Conservation (phyloP, 2,797 vertebrate species). For the Liasis olivaceus region DNA sequence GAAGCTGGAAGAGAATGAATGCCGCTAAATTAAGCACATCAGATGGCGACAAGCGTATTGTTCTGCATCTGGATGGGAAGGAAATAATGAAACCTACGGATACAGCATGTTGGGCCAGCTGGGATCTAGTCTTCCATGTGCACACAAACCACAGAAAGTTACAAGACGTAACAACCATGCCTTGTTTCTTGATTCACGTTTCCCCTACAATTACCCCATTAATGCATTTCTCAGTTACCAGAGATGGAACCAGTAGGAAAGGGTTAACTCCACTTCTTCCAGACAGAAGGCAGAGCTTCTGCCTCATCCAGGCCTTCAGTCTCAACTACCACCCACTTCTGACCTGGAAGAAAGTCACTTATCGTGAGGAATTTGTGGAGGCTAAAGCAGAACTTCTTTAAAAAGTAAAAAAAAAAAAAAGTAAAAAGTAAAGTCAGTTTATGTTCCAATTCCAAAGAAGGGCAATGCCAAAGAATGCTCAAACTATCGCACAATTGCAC, state of each 20-base stretch:
- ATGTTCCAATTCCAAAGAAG: too few relatives aligned
- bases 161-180: background rate
- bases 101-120: background rate
- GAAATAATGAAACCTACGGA: background rate
- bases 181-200: background rate
- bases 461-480: too few relatives aligned
- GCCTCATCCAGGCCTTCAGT: background rate
- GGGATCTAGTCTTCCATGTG: background rate
- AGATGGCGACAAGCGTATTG: rapidly evolving
- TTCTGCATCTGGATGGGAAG: background rate
- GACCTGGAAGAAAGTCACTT: background rate
- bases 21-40: background rate
- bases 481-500: too few relatives aligned
- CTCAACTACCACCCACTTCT: background rate
- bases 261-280: background rate
- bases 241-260: background rate
- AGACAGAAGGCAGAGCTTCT: background rate
- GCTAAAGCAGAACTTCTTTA: too few relatives aligned
- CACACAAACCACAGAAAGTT: background rate
- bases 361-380: background rate
- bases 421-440: too few relatives aligned
- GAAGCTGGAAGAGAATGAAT: background rate
- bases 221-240: background rate
- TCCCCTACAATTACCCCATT: background rate
- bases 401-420: too few relatives aligned